A percentile compares a stretch with the other conserved stretches of the same genome.
Conservation (phyloP, 2,888 invertebrate species). For the Ellobium chinense region DNA sequence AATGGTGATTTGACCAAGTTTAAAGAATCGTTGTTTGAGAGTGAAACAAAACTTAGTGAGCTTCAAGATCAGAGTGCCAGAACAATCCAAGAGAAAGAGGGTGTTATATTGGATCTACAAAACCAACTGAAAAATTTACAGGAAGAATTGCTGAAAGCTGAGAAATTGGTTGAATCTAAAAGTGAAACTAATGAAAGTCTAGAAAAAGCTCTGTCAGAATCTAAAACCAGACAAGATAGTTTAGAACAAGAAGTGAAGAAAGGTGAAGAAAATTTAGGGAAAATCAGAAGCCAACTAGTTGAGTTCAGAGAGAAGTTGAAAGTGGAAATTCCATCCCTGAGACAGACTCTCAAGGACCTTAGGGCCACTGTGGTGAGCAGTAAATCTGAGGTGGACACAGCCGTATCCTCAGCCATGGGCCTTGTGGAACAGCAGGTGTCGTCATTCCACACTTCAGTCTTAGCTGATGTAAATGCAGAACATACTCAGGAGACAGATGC, state of each 20-base stretch:
- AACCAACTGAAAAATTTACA: not conserved
- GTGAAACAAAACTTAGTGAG: not conserved
- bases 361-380: constrained; percentile 5
- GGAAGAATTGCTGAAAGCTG: not conserved
- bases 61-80: constrained; percentile 7
- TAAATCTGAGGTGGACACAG: constrained; percentile 6
- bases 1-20: constrained; percentile 1
- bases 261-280: not conserved
- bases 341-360: constrained; percentile 27
- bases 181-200: not conserved
- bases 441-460: constrained; percentile 5
- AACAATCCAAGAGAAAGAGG: not conserved
- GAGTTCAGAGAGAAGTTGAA: constrained; percentile 18
- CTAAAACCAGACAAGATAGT: not conserved
- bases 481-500: constrained; percentile 58
- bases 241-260: constrained; percentile 10
- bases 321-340: constrained; percentile 20
- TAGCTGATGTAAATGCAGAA: constrained; percentile 8
- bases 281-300: constrained; percentile 13
- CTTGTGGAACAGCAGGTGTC: constrained; percentile 32
- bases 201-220: constrained; percentile 10
- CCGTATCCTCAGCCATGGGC: constrained; percentile 2
- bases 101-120: constrained; percentile 22
- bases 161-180: not conserved
- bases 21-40: constrained; percentile 5